A percentile compares a stretch with the other conserved stretches of the same genome.
Evolutionary conservation across 2,113 vertebrate species (phyloP).

Genomic region (Reinhardtius hippoglossoides): DNA sequence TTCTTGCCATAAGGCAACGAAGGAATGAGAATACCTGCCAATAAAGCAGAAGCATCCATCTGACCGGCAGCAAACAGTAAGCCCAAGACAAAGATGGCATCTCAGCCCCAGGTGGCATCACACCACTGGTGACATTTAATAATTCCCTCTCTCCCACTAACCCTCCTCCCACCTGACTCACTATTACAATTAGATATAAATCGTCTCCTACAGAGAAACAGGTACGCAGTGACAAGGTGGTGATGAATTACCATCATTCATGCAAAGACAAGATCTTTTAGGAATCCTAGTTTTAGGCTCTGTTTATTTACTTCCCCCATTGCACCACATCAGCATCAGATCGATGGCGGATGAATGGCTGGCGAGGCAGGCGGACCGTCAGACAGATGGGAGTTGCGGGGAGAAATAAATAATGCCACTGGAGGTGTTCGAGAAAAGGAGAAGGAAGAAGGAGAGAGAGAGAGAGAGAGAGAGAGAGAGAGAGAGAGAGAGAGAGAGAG

Average conservation of each 20-base stretch:
- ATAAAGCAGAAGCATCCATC: conserved; percentile 35
- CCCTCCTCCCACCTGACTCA: conserved; percentile 59
- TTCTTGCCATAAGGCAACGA: conserved; percentile 22
- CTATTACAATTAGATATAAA: conserved; percentile 74
- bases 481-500: conserved; percentile 10
- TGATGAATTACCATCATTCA: conserved; percentile 75
- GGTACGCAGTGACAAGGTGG: conserved; percentile 32
- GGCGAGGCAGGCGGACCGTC: conserved; percentile 58
- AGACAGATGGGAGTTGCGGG: conserved; percentile 67
- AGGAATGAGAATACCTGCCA: conserved; percentile 45
- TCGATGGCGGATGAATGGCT: conserved; percentile 68
- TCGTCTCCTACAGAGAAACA: conserved; percentile 49
- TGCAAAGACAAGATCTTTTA: conserved; percentile 77
- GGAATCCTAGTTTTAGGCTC: conserved; percentile 71
- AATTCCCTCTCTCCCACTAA: conserved; percentile 51
- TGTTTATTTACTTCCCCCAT: conserved; percentile 78
- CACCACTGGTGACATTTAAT: conserved; percentile 75
- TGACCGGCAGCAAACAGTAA: conserved; percentile 60
- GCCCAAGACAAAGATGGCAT: conserved; percentile 69
- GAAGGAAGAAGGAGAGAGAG: conserved; percentile 27
- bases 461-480: conserved; percentile 30
- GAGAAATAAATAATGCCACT: conserved; percentile 72
- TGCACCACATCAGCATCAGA: conserved; percentile 69
- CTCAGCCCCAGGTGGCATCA: conserved; percentile 67
- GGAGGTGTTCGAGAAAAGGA: conserved; percentile 52